Conservation (phyloP, 2,797 vertebrate species). For the Myotis myotis region DNA sequence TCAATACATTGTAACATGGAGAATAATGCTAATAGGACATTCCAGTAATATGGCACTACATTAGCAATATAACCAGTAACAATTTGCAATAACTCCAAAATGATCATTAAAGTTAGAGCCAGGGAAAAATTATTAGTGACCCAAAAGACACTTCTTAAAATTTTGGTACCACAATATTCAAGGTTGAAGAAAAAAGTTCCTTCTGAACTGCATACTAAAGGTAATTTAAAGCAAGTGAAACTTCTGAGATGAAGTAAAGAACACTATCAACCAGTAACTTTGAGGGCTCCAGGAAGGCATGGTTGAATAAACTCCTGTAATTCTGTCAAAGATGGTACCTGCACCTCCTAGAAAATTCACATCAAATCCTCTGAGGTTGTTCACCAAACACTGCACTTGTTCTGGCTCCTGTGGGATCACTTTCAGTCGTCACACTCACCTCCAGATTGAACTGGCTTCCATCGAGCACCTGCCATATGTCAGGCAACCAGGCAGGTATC, state of each 20-base stretch:
- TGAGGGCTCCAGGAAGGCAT: neutral
- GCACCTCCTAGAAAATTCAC: neutral
- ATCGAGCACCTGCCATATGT: neutral
- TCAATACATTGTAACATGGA: neutral
- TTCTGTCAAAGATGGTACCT: neutral
- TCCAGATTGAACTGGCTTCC: neutral
- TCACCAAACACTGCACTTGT: neutral
- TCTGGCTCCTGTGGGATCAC: neutral
- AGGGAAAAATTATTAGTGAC: neutral
- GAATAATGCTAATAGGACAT: neutral
- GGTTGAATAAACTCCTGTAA: neutral
- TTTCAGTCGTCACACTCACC: neutral
- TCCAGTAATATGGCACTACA: neutral
- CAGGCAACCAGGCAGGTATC: neutral
- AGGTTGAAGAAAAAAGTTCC: neutral
- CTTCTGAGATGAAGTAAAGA: neutral
- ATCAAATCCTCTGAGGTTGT: neutral
- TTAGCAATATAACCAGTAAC: neutral
- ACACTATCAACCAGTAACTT: neutral
- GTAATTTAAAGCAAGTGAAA: neutral
- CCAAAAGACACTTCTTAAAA: neutral
- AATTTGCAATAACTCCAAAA: constrained; percentile 7
- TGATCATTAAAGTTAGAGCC: neutral
- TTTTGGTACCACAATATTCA: neutral
- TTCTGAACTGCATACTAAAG: neutral